Base-by-base conservation (phyloP, 2,113 vertebrate species). In the Aptenodytes patagonicus region DNA sequence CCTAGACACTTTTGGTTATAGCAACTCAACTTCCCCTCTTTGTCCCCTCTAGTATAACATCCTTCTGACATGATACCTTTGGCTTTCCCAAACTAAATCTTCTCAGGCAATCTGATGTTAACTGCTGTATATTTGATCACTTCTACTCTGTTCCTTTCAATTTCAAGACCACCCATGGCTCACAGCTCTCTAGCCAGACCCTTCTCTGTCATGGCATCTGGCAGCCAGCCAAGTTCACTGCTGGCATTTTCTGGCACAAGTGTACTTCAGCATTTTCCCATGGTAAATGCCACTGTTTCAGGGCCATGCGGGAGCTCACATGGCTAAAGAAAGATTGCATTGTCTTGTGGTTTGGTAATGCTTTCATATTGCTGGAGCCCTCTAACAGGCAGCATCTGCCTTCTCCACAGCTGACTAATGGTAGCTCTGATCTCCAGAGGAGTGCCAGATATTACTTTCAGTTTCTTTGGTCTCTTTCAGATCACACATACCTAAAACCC, bases 231-330 rank as follows among this genome's bases (percentile, higher is more conserved):
- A 28, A n/a, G 28, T 49, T 83, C 64, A 51, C 68, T 58, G 68
- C 36, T 78, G 49, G 40, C 28, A 49, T 81, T 77, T 28, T 17
- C 69, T 82, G 73, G 78, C 87, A 83, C 52, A 29, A 85, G 9
- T 1, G 4, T 28, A 13, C 9, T 51, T 60, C 70, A 72, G 36
- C 65, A 44, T 64, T 69, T 76, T 64, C 44, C 44, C 47, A 20
- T 72, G 65, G 58, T 40, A 71, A 78, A 42, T 2, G 0, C 25
- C 44, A 42, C 36, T 40, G 60, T n/a, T 79, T 16, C 51, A 55
- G 78, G 65, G 40, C 25, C 1, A 0, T 42, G 11, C 0, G 0
- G 55, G 61, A 68, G 19, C 47, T 93, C n/a, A 13, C 12, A 46
- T 9, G 42, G 51, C 34, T 73, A 3, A 78, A 6, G 2, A 71